Conservation (phyloP, 2,113 vertebrate species). For the Phalacrocorax brasilianus region DNA sequence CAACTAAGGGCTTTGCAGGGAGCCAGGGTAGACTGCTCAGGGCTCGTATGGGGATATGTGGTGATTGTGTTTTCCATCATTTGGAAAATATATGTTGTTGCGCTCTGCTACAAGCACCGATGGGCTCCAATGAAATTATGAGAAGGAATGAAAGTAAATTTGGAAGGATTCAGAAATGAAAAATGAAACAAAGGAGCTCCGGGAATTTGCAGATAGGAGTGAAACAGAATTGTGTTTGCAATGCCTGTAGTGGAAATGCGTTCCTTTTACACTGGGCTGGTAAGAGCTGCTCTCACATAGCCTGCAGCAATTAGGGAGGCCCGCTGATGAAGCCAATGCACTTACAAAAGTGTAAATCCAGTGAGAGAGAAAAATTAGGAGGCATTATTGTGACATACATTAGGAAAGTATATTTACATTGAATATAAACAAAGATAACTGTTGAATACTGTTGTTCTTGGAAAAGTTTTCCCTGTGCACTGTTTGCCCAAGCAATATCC, state of each 20-base stretch:
- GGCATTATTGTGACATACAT: constrained; percentile 14
- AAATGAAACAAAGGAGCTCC: background rate
- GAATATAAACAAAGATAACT: constrained; percentile 18
- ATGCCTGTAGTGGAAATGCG: background rate
- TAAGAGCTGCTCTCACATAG: background rate
- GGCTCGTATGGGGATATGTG: background rate
- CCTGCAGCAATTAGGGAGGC: background rate
- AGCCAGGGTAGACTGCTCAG: accelerated
- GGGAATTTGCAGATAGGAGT: background rate
- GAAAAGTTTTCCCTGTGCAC: background rate
- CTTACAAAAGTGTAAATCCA: background rate
- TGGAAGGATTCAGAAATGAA: background rate
- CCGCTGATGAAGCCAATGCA: background rate
- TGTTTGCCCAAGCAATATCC: constrained; percentile 7
- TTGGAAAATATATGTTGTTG: background rate
- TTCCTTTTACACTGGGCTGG: background rate
- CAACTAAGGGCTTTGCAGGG: background rate
- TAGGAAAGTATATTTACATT: constrained; percentile 21
- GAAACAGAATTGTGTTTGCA: background rate
- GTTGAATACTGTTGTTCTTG: background rate
- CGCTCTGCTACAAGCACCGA: background rate
- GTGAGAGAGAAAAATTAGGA: constrained; percentile 4
- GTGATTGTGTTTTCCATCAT: background rate
- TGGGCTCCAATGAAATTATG: background rate
- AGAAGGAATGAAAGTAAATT: background rate